Conservation (phyloP, 2,797 vertebrate species). For the Xenops minutus region DNA sequence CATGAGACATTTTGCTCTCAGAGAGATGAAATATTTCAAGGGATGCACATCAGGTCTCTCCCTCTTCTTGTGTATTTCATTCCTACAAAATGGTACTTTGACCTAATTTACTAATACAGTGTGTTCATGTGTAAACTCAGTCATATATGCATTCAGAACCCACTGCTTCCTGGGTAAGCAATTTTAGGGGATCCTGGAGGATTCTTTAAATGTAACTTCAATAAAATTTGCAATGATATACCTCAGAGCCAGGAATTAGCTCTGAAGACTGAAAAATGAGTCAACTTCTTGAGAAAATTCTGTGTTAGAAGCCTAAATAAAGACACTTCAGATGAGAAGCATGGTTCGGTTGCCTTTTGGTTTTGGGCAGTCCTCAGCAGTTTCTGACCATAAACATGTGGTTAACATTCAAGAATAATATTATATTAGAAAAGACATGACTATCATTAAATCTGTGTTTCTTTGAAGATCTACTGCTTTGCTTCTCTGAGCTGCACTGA, state of each 20-base stretch:
- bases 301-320: not conserved
- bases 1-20: rapidly evolving
- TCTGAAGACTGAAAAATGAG: not conserved
- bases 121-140: not conserved
- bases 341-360: not conserved
- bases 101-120: not conserved
- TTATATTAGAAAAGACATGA: not conserved
- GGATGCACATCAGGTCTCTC: not conserved
- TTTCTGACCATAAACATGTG: not conserved
- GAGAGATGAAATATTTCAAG: not conserved
- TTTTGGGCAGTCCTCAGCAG: not conserved
- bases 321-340: not conserved
- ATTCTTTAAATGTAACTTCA: not conserved
- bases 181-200: not conserved
- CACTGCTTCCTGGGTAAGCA: not conserved
- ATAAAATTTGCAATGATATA: not conserved
- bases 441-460: not conserved
- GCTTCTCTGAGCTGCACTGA: not conserved
- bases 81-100: not conserved
- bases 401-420: not conserved
- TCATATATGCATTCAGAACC: not conserved
- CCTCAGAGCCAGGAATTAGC: not conserved
- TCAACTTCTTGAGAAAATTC: not conserved
- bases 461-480: not conserved
- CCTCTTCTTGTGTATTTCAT: not conserved